Base-by-base conservation (phyloP, 1,140 invertebrate species). In the Atta cephalotes region DNA sequence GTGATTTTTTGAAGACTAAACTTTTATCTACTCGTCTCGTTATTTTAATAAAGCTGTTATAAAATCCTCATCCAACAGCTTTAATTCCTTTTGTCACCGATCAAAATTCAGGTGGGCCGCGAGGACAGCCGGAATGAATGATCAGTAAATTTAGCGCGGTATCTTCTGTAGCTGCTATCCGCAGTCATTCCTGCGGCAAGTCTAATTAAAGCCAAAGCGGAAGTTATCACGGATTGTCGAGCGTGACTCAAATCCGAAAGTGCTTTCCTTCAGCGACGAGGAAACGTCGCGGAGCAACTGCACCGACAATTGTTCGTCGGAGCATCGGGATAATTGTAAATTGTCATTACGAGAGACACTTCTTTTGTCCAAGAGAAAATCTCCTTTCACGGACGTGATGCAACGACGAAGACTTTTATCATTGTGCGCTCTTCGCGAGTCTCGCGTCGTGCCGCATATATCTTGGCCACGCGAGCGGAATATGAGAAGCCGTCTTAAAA, bases 401-500 rank as follows among this genome's bases (percentile, higher is more conserved):
- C 72, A 58, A 51, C 70, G 49, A 51, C 77, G 25, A 66, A 45
- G 45, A 18, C 18, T 84, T 84, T 25, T 76, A 62, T 84, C 65
- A 81, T 71, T n/a, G n/a, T 39, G 51, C n/a, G 18, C 39, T 63
- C 60, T 74, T 74, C 70, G 76, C 39, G 77, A 68, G 39, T 60
- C 58, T 25, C 45, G 58, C 28, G 18, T 70, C 62, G 77, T 85
- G 78, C 60, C 79, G 77, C 58, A 65, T 88, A 89, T 89, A 92
- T 93, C 72, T 90, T 88, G 81, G 16, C 80, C 80, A 91, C 89
- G 90, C 92, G 92, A 63, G 39, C 12, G 58, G 90, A 92, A 93
- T 93, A 88, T 92, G 90, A 91, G 88, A 85, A 74, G 49, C 1
- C 51, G 21, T 51, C 62, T 87, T 88, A 88, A 88, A 89, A 88